Conservation (phyloP, 2,888 invertebrate genomes). For the Elmis aenea region DNA sequence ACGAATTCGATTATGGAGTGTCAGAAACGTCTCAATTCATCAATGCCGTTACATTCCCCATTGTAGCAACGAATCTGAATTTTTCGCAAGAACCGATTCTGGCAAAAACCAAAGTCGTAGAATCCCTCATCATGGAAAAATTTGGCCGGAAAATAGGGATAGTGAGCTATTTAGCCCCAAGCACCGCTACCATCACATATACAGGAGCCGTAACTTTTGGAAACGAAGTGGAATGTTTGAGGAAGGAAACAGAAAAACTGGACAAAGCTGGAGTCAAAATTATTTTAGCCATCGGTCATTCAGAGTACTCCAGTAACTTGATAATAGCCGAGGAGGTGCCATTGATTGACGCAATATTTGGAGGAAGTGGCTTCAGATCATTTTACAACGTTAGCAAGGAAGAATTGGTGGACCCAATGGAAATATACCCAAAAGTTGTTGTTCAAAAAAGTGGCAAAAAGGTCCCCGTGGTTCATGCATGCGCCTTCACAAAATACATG, state of each 20-base stretch:
- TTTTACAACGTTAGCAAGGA: conserved; percentile 71
- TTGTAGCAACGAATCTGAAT: conserved; percentile 73
- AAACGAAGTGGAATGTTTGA: conserved; percentile 67
- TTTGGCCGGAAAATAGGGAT: conserved; percentile 68
- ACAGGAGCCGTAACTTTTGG: conserved; percentile 45
- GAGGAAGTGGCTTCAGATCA: conserved; percentile 89
- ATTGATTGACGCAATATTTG: conserved; percentile 80
- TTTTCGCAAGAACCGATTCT: conserved; percentile 60
- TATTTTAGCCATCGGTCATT: conserved; percentile 86
- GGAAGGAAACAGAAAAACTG: conserved; percentile 58
- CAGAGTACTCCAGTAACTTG: conserved; percentile 72
- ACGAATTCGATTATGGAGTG: conserved; percentile 84
- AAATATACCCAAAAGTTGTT: conserved; percentile 72
- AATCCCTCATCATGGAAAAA: conserved; percentile 61
- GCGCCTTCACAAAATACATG: conserved; percentile 85
- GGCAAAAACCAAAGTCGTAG: conserved; percentile 48
- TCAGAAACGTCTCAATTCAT: conserved; percentile 71
- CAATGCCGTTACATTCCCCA: conserved; percentile 62
- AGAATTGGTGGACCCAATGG: conserved; percentile 64
- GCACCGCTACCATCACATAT: conserved; percentile 61
- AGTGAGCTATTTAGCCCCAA: conserved; percentile 81
- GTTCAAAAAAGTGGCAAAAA: conserved; percentile 61
- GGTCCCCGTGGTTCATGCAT: conserved; percentile 84
- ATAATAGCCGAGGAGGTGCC: conserved; percentile 71
- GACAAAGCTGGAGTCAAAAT: conserved; percentile 65